A percentile compares a stretch with the other conserved stretches of the same genome.
Evolutionary conservation across 2,113 vertebrate species (phyloP).

Genomic region (Callospermophilus lateralis): DNA sequence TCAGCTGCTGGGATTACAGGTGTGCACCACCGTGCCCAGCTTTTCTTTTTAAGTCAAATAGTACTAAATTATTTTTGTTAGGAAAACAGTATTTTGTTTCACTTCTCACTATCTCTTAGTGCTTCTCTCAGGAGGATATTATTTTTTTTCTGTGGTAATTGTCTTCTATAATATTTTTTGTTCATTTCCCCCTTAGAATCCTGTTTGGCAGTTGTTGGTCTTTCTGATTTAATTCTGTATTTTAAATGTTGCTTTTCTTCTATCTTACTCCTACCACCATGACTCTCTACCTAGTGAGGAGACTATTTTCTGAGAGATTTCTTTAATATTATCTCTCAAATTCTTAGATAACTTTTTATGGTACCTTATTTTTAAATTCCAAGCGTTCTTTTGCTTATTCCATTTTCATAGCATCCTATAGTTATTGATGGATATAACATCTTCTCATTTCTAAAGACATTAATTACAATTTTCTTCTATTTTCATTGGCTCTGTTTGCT

Average conservation of each 20-base stretch:
- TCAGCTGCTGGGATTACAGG: no score
- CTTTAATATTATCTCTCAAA: conserved; percentile 10
- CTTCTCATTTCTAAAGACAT: not conserved
- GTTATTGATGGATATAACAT: not conserved
- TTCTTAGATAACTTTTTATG: conserved; percentile 31
- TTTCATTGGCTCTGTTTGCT: not conserved
- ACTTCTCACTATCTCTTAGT: not conserved
- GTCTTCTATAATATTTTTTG: not conserved
- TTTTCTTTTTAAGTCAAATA: not conserved
- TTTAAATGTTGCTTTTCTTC: not conserved
- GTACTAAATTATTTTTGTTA: not conserved
- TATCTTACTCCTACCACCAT: not conserved
- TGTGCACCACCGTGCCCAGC: no score
- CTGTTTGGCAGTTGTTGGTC: not conserved
- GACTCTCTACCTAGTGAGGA: not conserved
- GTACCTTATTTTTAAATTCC: conserved; percentile 38
- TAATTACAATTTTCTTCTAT: not conserved
- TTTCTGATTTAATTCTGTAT: not conserved
- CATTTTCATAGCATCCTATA: not conserved
- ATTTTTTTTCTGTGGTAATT: conserved; percentile 26
- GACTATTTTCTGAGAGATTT: not conserved
- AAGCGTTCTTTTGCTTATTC: not conserved
- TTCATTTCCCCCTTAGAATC: not conserved
- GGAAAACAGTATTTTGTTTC: not conserved
- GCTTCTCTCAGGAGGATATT: not conserved